Evolutionary conservation across 2,888 invertebrate species (phyloP).

Genomic region (Antheraea assamensis): DNA sequence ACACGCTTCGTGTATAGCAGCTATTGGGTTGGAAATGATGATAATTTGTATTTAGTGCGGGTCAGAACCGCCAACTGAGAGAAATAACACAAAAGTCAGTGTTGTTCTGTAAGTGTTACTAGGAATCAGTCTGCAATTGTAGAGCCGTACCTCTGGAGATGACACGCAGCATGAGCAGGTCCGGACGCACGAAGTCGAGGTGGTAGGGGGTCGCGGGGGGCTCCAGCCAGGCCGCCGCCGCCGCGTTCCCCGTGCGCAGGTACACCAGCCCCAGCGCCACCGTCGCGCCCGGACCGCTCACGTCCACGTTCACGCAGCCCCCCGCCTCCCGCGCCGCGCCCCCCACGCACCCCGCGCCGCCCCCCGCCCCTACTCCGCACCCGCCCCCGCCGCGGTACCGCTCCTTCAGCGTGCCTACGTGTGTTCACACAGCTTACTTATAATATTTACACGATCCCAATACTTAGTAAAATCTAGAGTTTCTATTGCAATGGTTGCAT

Average conservation of each 20-base stretch:
- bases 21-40: too few relatives aligned
- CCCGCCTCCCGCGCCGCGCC: background rate
- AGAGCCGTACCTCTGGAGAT: slow-evolving; percentile 85
- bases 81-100: too few relatives aligned
- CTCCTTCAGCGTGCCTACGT: slow-evolving; percentile 89
- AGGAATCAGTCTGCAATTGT: too few relatives aligned
- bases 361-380: background rate
- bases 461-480: too few relatives aligned
- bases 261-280: slow-evolving; percentile 97
- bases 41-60: too few relatives aligned
- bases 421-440: too few relatives aligned
- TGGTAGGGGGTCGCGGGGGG: slow-evolving; percentile 95
- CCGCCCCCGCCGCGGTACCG: slow-evolving; percentile 85
- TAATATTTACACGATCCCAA: too few relatives aligned
- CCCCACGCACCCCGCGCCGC: background rate
- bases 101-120: too few relatives aligned
- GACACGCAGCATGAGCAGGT: slow-evolving; percentile 91
- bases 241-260: slow-evolving; percentile 90
- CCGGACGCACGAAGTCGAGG: slow-evolving; percentile 95
- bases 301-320: slow-evolving; percentile 93
- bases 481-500: too few relatives aligned
- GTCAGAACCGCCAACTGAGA: too few relatives aligned
- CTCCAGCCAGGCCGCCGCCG: slow-evolving; percentile 95
- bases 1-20: too few relatives aligned
- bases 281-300: slow-evolving; percentile 97